phyloP scores from a whole-genome alignment of 2,888 invertebrate genomes.

The Drosophila kambysellisi region DNA sequence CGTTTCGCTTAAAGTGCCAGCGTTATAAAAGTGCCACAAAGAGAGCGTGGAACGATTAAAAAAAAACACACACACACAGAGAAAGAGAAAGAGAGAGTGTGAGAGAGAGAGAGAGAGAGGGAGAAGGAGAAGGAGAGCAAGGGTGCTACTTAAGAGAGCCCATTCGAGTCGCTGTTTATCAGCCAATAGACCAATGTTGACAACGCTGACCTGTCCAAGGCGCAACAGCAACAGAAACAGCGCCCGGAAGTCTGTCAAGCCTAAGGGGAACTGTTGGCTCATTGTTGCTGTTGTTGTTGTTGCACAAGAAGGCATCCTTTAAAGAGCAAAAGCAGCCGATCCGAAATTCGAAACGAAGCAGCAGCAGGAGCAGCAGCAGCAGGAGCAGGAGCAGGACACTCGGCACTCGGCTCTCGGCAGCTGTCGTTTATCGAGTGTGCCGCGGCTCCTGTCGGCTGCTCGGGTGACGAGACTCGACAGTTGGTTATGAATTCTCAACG shows the following conservation, averaged over 20 bases:
- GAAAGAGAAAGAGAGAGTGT: not conserved
- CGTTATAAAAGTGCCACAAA: slow-evolving; percentile 40
- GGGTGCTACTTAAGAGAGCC: slow-evolving; percentile 23
- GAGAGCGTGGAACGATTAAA: slow-evolving; percentile 6
- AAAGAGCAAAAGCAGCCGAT: slow-evolving; percentile 38
- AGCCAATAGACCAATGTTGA: slow-evolving; percentile 52
- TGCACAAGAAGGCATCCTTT: slow-evolving; percentile 35
- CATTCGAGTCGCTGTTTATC: slow-evolving; percentile 45
- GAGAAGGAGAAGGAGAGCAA: not conserved
- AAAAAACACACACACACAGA: not conserved
- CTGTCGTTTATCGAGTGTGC: slow-evolving; percentile 16
- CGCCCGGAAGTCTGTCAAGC: slow-evolving; percentile 48
- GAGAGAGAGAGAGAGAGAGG: not conserved
- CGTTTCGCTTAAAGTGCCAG: slow-evolving; percentile 50
- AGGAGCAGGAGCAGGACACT: not conserved
- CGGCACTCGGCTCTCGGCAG: slow-evolving; percentile 33
- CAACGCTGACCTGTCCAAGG: slow-evolving; percentile 62
- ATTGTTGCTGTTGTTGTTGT: slow-evolving; percentile 8
- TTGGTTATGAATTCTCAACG: slow-evolving; percentile 83
- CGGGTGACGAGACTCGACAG: slow-evolving; percentile 68
- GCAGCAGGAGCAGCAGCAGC: not conserved
- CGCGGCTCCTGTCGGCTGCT: slow-evolving; percentile 45
- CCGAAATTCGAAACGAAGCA: slow-evolving; percentile 31
- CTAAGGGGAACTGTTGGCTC: slow-evolving; percentile 16
- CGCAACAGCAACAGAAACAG: slow-evolving; percentile 56